These are phyloP conservation scores for Fragum sueziense DNA, from an alignment of 2,888 invertebrate genomes.

Conservation along the genomic window DNA sequence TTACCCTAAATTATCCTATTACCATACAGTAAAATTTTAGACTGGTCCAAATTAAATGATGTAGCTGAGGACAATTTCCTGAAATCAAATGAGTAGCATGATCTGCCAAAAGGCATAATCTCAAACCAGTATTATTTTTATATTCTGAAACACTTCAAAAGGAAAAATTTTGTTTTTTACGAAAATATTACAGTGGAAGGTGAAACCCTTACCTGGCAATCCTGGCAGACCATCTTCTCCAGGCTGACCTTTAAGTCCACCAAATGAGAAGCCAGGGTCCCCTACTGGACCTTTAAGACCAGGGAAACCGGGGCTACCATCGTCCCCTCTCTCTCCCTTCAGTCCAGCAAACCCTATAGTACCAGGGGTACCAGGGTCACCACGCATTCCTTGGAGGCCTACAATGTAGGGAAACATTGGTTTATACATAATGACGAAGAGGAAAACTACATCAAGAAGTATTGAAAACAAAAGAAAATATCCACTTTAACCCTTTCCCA, in stretches of 20 bases:
- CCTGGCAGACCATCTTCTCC: constrained; percentile 83
- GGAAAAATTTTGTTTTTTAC: neutral
- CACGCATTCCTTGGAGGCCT: constrained; percentile 37
- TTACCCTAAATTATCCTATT: too few species aligned
- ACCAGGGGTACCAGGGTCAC: constrained; percentile 40
- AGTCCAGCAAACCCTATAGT: constrained; percentile 47
- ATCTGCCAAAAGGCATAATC: too few species aligned
- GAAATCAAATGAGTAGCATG: too few species aligned
- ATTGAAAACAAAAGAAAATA: too few species aligned
- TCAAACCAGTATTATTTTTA: too few species aligned
- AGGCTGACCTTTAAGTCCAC: constrained; percentile 51
- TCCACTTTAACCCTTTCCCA: too few species aligned
- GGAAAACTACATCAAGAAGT: too few species aligned
- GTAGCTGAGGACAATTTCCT: too few species aligned
- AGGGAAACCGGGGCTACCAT: constrained; percentile 62
- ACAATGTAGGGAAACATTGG: neutral
- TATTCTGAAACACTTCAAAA: neutral
- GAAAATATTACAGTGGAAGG: neutral
- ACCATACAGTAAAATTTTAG: too few species aligned
- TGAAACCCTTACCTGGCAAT: constrained; percentile 39
- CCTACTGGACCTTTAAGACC: constrained; percentile 65
- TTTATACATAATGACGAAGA: too few species aligned
- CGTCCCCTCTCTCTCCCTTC: constrained; percentile 43
- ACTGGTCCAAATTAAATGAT: too few species aligned
- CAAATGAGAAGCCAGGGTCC: constrained; percentile 56